Percentiles rank a stretch among this genome's conserved stretches.
Conservation (phyloP, 1,140 invertebrate species). For the Leucophenga varia region DNA sequence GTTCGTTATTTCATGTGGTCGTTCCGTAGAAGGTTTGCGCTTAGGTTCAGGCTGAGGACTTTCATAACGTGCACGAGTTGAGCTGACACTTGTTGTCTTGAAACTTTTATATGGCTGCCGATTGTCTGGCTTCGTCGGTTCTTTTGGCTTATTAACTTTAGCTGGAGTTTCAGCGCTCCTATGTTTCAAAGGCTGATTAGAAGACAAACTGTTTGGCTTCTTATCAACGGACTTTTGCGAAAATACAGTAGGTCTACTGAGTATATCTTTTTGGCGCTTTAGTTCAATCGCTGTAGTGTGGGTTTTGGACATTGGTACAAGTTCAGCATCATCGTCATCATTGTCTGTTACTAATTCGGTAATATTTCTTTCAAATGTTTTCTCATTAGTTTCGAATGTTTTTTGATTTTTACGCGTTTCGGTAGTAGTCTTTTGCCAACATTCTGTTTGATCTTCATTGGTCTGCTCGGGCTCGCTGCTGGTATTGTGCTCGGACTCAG, state of each 20-base stretch:
- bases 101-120: constrained; percentile 27
- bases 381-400: too few species aligned
- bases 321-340: constrained; percentile 25
- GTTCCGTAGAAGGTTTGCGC: constrained; percentile 4
- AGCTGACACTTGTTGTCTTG: constrained; percentile 1
- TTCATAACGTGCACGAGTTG: constrained; percentile 1
- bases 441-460: too few species aligned
- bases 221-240: constrained; percentile 5
- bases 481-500: constrained; percentile 14
- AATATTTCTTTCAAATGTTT: too few species aligned
- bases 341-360: too few species aligned
- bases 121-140: constrained; percentile 23
- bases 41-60: not conserved
- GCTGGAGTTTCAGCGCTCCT: too few species aligned
- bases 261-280: constrained; percentile 57
- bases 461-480: constrained; percentile 8
- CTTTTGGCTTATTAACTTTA: not conserved
- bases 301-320: constrained; percentile 36
- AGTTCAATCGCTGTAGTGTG: constrained; percentile 42
- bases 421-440: too few species aligned
- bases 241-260: constrained; percentile 58
- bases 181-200: too few species aligned
- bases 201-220: constrained; percentile 3
- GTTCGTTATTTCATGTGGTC: not conserved
- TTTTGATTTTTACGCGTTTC: too few species aligned